Conservation (phyloP, 2,888 invertebrate genomes). For the Sarcophaga caerulescens region DNA sequence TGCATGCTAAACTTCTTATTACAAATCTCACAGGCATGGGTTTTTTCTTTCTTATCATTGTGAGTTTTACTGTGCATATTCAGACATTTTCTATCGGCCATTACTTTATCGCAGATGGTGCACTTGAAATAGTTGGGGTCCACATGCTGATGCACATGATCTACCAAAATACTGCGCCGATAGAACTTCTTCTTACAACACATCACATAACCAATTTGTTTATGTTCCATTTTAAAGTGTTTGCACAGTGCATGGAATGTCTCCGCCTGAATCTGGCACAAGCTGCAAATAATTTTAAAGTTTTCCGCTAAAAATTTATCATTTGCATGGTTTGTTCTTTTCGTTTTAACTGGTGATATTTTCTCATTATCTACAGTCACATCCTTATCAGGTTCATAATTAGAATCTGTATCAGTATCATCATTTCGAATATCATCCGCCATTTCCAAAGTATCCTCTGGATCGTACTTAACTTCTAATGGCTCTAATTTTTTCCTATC, state of each 20-base stretch:
- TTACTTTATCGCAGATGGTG: constrained; percentile 74
- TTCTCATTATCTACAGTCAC: background rate
- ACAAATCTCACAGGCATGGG: constrained; percentile 77
- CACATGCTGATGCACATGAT: constrained; percentile 78
- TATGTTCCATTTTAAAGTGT: constrained; percentile 61
- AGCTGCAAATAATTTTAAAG: constrained; percentile 77
- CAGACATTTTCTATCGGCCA: constrained; percentile 75
- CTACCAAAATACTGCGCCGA: constrained; percentile 77
- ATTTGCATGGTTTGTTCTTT: constrained; percentile 71
- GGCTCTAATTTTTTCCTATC: background rate
- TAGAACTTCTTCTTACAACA: constrained; percentile 79
- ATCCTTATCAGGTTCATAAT: constrained; percentile 22
- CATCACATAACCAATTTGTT: constrained; percentile 75
- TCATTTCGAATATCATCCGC: background rate
- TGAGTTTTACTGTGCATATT: constrained; percentile 75
- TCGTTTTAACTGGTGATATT: constrained; percentile 15
- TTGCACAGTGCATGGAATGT: constrained; percentile 70
- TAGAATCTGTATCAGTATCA: constrained; percentile 1
- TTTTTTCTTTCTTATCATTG: constrained; percentile 72
- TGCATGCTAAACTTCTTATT: constrained; percentile 76
- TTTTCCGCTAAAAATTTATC: constrained; percentile 75
- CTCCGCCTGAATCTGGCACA: constrained; percentile 73
- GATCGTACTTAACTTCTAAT: background rate
- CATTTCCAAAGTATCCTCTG: background rate
- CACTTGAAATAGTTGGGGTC: constrained; percentile 80